Conservation (phyloP, 1,140 invertebrate species). For the Argopecten irradians region DNA sequence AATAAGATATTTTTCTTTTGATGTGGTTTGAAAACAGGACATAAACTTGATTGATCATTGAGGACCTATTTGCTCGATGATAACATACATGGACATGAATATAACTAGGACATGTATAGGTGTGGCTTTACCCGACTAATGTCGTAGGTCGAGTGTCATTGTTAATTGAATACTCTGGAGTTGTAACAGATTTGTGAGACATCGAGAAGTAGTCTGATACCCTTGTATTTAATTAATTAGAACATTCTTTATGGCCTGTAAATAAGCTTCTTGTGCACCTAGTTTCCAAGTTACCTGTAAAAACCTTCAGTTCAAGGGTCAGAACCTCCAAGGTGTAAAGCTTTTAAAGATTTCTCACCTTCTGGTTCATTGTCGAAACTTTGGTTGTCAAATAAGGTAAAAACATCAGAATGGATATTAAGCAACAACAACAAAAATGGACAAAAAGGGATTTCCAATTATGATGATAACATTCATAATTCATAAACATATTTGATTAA, state of each 20-base stretch:
- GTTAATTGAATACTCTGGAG: neutral
- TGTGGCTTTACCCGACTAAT: neutral
- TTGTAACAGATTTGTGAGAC: neutral
- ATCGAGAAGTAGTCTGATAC: neutral
- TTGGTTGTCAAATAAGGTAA: too few species aligned
- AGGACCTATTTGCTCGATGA: neutral
- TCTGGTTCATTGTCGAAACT: too few species aligned
- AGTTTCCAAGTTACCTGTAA: neutral
- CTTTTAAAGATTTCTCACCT: too few species aligned
- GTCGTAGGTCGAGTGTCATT: neutral
- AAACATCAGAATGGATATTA: too few species aligned
- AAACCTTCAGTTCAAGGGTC: neutral
- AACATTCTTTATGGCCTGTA: too few species aligned
- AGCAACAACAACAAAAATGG: too few species aligned
- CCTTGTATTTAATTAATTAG: neutral
- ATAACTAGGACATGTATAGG: neutral
- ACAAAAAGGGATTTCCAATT: too few species aligned
- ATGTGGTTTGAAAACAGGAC: neutral
- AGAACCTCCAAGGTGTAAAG: neutral
- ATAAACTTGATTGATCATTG: neutral
- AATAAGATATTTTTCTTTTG: constrained; percentile 23
- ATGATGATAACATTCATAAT: too few species aligned
- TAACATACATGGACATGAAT: neutral
- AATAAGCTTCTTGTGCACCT: too few species aligned
- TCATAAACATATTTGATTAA: too few species aligned